Evolutionary conservation across 2,888 invertebrate genomes (phyloP), one percentile per base, ranked within the genome.

Genomic region (Nymphalis c-album): DNA sequence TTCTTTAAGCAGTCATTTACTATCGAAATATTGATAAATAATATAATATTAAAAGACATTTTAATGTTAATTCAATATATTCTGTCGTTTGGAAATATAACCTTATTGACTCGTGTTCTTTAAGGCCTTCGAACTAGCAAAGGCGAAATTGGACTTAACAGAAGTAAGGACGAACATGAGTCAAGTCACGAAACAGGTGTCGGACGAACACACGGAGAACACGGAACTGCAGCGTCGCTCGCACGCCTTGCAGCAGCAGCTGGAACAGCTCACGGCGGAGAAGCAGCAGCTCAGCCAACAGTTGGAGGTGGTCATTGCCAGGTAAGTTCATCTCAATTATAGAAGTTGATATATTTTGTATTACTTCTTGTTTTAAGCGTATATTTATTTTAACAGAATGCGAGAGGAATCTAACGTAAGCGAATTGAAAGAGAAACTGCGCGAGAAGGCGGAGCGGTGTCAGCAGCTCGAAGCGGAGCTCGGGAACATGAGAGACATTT

Each of bases 61-160:
- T n/a, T 40, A 40, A 13, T 40, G 13, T 13, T 40, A 13, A 13
- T 13, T 40, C 10, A 13, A 13, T 40, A 40, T 40, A 40, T 13
- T 40, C 0, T 40, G 40, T 40, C 0, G 13, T 13, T 40, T 40
- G 13, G 10, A 40, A 13, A 18, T 3, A 50, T 18, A 47, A 47
- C 17, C 7, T 2, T 47, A 2, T 20, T 18, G 50, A 6, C 13
- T 53, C 13, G 3, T 46, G 55, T 5, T 26, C 35, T 60, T 71
- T 6, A 71, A 93, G 93, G 92, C 91, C 63, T 88, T 94, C 74
- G 92, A 94, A 73, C 78, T 91, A 67, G 92, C 93, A 46, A 92
- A 92, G 78, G 86, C 90, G 0, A 86, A 86, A 48, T 73, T 94
- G 7, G 93, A 94, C 75, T 84, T 90, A 68, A 89, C 89, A 0